Conservation (phyloP, 2,113 vertebrate genomes). For the Myotis brandtii region DNA sequence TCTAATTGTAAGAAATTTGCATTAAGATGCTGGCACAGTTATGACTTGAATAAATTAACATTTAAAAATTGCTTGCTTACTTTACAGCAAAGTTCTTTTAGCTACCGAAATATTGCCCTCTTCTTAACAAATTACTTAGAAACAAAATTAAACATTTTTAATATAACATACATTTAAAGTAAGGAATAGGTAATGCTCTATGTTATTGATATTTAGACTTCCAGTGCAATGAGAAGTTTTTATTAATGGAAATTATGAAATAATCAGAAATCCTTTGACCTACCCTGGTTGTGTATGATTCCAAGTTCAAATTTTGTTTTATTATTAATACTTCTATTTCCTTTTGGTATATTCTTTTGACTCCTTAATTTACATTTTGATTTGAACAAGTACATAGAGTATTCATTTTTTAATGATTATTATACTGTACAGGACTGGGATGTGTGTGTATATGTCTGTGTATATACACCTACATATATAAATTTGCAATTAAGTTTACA, state of each 20-base stretch:
- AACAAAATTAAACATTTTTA: slow-evolving; percentile 25
- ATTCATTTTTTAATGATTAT: neutral
- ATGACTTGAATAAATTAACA: neutral
- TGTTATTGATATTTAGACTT: neutral
- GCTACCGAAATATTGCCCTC: neutral
- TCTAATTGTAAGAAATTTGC: neutral
- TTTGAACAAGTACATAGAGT: neutral
- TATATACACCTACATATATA: neutral
- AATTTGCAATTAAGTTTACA: neutral
- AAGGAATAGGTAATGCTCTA: neutral
- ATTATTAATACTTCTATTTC: neutral
- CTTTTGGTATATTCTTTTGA: neutral
- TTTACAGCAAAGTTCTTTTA: neutral
- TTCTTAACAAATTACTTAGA: neutral
- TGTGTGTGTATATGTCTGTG: neutral
- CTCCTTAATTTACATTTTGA: neutral
- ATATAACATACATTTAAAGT: neutral
- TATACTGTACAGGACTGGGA: neutral
- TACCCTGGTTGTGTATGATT: neutral
- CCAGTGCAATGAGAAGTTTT: neutral
- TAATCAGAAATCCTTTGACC: neutral
- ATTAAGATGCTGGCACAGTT: neutral
- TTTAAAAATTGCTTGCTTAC: slow-evolving; percentile 46
- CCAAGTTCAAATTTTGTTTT: slow-evolving; percentile 7
- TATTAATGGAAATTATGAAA: neutral